Evolutionary conservation across 2,888 invertebrate genomes (phyloP), one percentile per base, ranked within the genome.

Genomic region (Torymus auratus): DNA sequence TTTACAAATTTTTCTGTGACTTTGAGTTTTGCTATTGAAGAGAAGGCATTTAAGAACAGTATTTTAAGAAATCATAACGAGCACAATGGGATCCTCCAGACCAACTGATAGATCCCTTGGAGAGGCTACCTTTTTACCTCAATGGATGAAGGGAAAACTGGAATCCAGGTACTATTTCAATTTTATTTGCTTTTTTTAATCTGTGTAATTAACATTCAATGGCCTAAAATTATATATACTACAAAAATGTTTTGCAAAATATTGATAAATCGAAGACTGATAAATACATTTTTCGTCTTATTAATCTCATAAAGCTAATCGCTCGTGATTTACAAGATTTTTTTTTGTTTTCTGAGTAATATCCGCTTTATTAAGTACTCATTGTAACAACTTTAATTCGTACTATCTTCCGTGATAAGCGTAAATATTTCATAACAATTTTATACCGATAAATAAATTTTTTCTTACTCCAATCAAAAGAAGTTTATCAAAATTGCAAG

Each of bases 141-240:
- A 94, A 87, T 96, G 95, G 95, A 95, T 95, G 94, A 95, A 94
- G 90, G 93, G 92, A 74, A 94, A 93, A 91, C 93, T 94, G 84
- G 94, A 93, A 84, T 90, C 89, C 83, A 92, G 92, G 93, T 93
- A 87, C 7, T 41, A 41, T 7, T 41, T 10, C 41, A 41, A 41
- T 41, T 41, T 10, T 7, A 41, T 7, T 41, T 41, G 41, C 41
- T 41, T 41, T 41, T 41, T 5, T 41, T 41, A 7, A 41, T 41
- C 41, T 7, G 7, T 41, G 41, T 41, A 41, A 28, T 28, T 28
- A 3, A 41, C 41, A 41, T 7, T 41, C 41, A 7, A 41, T 41
- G 41, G 41, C 41, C 41, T 41, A 41, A 41, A 41, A 41, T 41
- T 7, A 41, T 41, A 7, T 1, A 41, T 41, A 41, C 41, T 7